A percentile compares a stretch with the other conserved stretches of the same genome.
These are phyloP conservation scores for Lepidonotus clava DNA, from an alignment of 2,888 invertebrate genomes.

Conservation along the genomic window DNA sequence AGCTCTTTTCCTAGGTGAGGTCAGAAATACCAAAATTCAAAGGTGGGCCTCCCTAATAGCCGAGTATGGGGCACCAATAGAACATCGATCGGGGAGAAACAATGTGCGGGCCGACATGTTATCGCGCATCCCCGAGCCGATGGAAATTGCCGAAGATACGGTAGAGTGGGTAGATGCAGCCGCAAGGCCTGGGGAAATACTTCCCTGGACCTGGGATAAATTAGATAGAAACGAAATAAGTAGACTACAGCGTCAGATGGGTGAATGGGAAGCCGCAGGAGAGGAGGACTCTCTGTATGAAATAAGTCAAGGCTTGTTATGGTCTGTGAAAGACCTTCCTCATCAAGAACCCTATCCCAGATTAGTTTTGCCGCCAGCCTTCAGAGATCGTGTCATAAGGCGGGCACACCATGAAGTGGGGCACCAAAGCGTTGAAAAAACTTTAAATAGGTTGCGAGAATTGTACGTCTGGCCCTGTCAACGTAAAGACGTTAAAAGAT, in stretches of 20 bases:
- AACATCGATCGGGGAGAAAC: neutral
- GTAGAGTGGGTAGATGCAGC: neutral
- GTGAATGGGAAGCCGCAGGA: neutral
- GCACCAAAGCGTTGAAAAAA: too few species aligned
- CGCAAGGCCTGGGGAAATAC: neutral
- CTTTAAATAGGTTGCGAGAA: too few species aligned
- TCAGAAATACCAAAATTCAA: slow-evolving; percentile 51
- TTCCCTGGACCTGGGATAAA: neutral
- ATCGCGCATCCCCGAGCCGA: neutral
- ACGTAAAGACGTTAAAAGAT: too few species aligned
- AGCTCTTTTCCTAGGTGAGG: slow-evolving; percentile 34
- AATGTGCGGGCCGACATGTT: slow-evolving; percentile 53
- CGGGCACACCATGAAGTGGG: too few species aligned
- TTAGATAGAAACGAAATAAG: neutral
- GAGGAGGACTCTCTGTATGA: neutral
- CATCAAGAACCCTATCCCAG: neutral
- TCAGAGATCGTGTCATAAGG: neutral
- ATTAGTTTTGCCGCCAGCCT: neutral
- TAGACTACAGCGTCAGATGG: neutral
- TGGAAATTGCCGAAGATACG: neutral
- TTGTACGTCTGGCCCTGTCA: too few species aligned
- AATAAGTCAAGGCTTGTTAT: neutral
- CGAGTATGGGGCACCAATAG: slow-evolving; percentile 47
- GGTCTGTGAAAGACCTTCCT: too few species aligned
- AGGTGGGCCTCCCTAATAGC: slow-evolving; percentile 47